Evolutionary conservation across 2,797 vertebrate genomes (phyloP), one percentile per base, ranked within the genome.

Genomic region (Protosalanx chinensis): DNA sequence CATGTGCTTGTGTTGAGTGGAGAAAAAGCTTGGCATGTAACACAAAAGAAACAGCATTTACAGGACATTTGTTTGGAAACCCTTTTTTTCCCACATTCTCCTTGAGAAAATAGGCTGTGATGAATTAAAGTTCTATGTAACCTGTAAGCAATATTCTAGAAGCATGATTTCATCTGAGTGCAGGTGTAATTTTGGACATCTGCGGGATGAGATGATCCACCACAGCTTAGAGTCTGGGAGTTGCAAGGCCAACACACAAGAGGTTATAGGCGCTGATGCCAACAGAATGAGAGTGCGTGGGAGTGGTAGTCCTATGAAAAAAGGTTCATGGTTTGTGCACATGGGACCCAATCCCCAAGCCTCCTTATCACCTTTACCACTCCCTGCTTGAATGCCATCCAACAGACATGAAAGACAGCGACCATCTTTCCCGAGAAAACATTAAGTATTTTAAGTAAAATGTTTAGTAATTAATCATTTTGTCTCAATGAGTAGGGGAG

Each of bases 241-340:
- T 66, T 46, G 41, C 8, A 46, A 46, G 41, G 41, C 41, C 41
- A 46, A 66, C 16, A 51, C 49, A 46, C 29, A 41, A 65, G 37
- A 66, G 64, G 41, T 23, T 49, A 66, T 49, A 66, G 8, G 64
- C 16, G 12, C 64, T 66, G 37, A 41, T 66, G 64, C 27, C 16
- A 58, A n/a, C 16, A 5, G 32, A 58, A 37, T 41, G 35, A 41
- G 33, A 15, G 18, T 27, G 85, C 70, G 85, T 85, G 82, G 85
- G 85, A 81, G 84, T 85, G 76, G 51, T 35, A 57, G 84, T 85
- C 82, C 85, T 85, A 77, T 79, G 81, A 82, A 78, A 78, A 80
- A 79, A 81, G 81, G 80, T 81, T 76, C 77, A 79, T 80, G 81
- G 78, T 74, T 75, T 58, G 71, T 79, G 81, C 77, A 77, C 74